A percentile compares a stretch with the other conserved stretches of the same genome.
phyloP scores from a whole-genome alignment of 2,888 invertebrate genomes.

The Drosophila birchii region DNA sequence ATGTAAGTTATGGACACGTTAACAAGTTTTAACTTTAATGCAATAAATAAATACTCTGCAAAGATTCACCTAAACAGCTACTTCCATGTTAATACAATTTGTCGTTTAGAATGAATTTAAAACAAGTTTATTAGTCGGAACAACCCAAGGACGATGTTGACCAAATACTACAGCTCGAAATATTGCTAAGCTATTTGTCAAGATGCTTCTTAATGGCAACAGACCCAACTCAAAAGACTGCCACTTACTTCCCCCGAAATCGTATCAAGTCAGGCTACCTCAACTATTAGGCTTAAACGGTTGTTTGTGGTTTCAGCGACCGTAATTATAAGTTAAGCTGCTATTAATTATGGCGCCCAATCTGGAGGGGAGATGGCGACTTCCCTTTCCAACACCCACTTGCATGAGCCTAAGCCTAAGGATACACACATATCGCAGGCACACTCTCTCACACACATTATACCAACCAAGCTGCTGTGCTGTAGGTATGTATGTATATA shows the following conservation, averaged over 20 bases:
- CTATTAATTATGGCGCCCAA: conserved; percentile 80
- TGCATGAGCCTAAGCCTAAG: conserved; percentile 53
- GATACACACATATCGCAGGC: conserved; percentile 29
- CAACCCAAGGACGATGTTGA: background rate
- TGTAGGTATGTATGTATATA: background rate
- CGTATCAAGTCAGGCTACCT: conserved; percentile 59
- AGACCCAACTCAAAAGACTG: conserved; percentile 31
- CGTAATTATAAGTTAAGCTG: conserved; percentile 82
- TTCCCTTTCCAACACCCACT: conserved; percentile 5
- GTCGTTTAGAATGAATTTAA: no score
- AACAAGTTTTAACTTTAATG: background rate
- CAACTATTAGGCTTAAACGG: conserved; percentile 79
- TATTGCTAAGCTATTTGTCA: conserved; percentile 27
- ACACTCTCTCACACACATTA: conserved; percentile 8
- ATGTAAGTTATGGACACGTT: background rate
- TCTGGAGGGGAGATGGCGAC: conserved; percentile 32
- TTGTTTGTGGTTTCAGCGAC: conserved; percentile 76
- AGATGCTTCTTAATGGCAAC: conserved; percentile 28
- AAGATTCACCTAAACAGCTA: background rate
- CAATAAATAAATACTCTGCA: background rate
- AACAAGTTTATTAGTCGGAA: no score
- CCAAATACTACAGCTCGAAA: conserved; percentile 6
- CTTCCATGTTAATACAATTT: background rate
- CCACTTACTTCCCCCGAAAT: conserved; percentile 16
- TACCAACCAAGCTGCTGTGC: conserved; percentile 32